Base-by-base conservation (phyloP, 2,797 vertebrate genomes). In the Syngnathus rostellatus region DNA sequence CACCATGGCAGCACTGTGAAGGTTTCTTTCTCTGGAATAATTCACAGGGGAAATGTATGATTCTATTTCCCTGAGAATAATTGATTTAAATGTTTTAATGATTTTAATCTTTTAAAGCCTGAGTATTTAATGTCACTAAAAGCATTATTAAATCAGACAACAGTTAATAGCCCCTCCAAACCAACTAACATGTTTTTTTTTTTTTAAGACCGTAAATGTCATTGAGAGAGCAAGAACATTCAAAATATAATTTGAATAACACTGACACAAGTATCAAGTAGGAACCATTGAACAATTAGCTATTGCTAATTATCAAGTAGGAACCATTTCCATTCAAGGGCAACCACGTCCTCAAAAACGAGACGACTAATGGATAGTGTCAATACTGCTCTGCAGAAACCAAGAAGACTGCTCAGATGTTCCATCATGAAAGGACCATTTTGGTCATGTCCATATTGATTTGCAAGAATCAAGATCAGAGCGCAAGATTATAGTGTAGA, bases 391-490 rank as follows among this genome's bases (percentile, higher is more conserved):
- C 31, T 38, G 31, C 19, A 37, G 6, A 57, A 57, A 57, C 25
- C 23, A 57, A 57, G 12, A 58, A 58, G 12, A 58, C 14, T 17
- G 25, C 25, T 58, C 25, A 37, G 25, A 14, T 58, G 16, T 37
- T 7, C 31, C 9, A 38, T 2, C 12, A 38, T 17, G 16, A 58
- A 58, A 58, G 7, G 72, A 77, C 68, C 66, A 43, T 53, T 54
- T 63, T 46, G 60, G 2, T 74, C 63, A 73, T 37, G 73, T 58
- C 63, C 69, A n/a, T 39, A 23, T 65, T 37, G 31, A 19, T 60
- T 7, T 53, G 21, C n/a, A 48, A 53, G 8, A 53, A 53, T 53
- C 50, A 21, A 53, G 50, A 53, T 53, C 8, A 9, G 19, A 10
- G 17, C 21, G 50, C 50, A 51, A 51, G 50, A 51, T 12, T 51